Conservation (phyloP, 1,140 invertebrate species). For the Tetragonula clypearis region DNA sequence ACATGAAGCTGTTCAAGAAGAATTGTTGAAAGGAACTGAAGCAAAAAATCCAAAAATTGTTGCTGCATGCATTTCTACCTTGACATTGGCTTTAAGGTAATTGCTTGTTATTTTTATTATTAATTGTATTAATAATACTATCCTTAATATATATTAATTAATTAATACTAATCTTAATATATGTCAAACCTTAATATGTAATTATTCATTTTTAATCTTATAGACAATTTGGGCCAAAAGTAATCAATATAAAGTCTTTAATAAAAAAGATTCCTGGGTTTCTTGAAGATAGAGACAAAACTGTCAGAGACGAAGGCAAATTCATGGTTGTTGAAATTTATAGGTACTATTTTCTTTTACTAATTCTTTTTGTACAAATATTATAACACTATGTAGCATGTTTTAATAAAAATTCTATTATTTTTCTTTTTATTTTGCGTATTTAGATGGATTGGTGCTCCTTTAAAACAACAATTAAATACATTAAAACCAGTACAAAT, state of each 20-base stretch:
- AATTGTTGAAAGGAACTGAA: slow-evolving; percentile 96
- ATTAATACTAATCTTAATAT: no score
- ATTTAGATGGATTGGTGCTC: slow-evolving; percentile 91
- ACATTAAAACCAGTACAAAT: slow-evolving; percentile 94
- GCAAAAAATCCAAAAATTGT: slow-evolving; percentile 98
- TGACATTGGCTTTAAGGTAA: slow-evolving; percentile 88
- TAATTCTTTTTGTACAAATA: not conserved
- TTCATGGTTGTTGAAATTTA: slow-evolving; percentile 94
- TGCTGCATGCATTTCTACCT: slow-evolving; percentile 89
- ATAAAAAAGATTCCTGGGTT: slow-evolving; percentile 93
- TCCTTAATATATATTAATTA: no score
- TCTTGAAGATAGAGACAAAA: slow-evolving; percentile 95
- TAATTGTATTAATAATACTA: not conserved
- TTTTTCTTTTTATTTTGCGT: slow-evolving; percentile 25
- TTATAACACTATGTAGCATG: not conserved
- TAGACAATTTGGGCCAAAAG: slow-evolving; percentile 95
- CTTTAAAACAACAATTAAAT: slow-evolving; percentile 93
- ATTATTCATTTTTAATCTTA: slow-evolving; percentile 54
- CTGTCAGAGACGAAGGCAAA: slow-evolving; percentile 95
- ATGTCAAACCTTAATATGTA: not conserved
- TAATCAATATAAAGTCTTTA: slow-evolving; percentile 93
- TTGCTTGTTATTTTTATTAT: slow-evolving; percentile 18
- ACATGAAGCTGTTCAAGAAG: slow-evolving; percentile 94
- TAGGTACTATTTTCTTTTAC: slow-evolving; percentile 83
- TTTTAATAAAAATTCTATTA: not conserved